These are phyloP conservation scores for Oncorhynchus masou DNA, from an alignment of 2,113 vertebrate species.

Conservation along the genomic window DNA sequence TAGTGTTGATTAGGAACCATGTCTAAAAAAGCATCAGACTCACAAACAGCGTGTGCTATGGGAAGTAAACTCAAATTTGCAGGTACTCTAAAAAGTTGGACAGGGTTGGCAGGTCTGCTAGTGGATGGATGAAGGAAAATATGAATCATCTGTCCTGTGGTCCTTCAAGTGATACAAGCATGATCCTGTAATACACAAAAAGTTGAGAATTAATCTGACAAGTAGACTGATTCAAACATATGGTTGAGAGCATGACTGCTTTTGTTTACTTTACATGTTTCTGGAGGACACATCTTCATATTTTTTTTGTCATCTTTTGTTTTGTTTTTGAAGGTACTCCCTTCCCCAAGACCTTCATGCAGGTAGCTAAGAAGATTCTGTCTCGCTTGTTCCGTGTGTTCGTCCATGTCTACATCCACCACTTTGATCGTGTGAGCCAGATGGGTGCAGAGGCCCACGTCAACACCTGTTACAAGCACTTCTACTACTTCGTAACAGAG, in stretches of 20 bases:
- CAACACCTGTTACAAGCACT: constrained; percentile 99
- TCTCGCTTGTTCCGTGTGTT: constrained; percentile 97
- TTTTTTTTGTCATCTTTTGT: constrained; percentile 34
- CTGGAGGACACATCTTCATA: neutral
- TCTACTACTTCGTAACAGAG: constrained; percentile 94
- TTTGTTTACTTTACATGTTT: neutral
- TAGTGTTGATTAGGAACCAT: no score
- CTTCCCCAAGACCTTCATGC: constrained; percentile 95
- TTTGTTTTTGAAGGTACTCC: constrained; percentile 83
- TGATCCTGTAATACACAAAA: neutral
- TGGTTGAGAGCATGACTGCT: neutral
- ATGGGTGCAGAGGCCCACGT: constrained; percentile 97
- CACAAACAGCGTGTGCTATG: no score
- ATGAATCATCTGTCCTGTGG: neutral
- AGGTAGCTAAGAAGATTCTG: constrained; percentile 94
- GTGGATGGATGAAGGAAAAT: neutral
- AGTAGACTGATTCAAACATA: no score
- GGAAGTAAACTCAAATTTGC: no score
- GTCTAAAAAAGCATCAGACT: no score
- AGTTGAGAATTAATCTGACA: no score
- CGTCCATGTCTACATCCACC: constrained; percentile 98
- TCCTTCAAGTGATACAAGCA: neutral
- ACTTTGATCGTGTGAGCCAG: constrained; percentile 91
- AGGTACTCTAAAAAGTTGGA: no score
- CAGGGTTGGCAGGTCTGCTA: no score